phyloP scores from a whole-genome alignment of 1,140 invertebrate species.

The Dolichoris vasculosae region DNA sequence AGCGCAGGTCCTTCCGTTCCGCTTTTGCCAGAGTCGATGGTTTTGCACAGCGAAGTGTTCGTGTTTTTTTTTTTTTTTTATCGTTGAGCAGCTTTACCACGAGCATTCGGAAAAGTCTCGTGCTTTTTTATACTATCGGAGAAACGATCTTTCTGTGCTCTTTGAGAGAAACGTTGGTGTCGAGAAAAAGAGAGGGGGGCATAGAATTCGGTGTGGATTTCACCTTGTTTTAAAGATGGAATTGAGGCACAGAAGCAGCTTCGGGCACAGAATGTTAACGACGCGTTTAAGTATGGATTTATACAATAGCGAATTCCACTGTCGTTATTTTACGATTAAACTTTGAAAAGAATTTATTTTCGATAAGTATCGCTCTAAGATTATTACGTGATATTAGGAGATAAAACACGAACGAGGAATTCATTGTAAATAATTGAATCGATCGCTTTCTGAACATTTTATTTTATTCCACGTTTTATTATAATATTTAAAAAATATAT shows the following conservation, averaged over 20 bases:
- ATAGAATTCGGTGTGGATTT: not conserved
- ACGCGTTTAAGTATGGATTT: not conserved
- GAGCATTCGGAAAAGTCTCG: not conserved
- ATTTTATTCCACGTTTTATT: too few relatives aligned
- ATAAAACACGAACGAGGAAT: not conserved
- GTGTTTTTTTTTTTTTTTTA: not conserved
- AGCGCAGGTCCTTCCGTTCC: constrained; percentile 25
- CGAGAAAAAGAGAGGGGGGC: not conserved
- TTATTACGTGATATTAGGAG: not conserved
- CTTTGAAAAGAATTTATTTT: not conserved
- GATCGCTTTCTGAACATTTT: constrained; percentile 4
- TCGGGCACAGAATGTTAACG: not conserved
- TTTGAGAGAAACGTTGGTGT: constrained; percentile 27
- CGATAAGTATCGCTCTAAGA: not conserved
- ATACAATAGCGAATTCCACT: not conserved
- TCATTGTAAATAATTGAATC: not conserved
- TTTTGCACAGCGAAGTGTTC: not conserved
- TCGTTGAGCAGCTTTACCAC: not conserved
- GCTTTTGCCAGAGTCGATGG: constrained; percentile 62
- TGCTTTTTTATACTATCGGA: constrained; percentile 45
- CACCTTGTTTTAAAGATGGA: constrained; percentile 28
- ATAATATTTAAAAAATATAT: not conserved
- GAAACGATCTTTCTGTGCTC: constrained; percentile 24
- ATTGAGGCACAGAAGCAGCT: not conserved
- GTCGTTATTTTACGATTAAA: not conserved